Percentiles rank a stretch among this genome's conserved stretches.
These are phyloP conservation scores for Liparis tanakae DNA, from an alignment of 2,797 vertebrate genomes.

Conservation along the genomic window DNA sequence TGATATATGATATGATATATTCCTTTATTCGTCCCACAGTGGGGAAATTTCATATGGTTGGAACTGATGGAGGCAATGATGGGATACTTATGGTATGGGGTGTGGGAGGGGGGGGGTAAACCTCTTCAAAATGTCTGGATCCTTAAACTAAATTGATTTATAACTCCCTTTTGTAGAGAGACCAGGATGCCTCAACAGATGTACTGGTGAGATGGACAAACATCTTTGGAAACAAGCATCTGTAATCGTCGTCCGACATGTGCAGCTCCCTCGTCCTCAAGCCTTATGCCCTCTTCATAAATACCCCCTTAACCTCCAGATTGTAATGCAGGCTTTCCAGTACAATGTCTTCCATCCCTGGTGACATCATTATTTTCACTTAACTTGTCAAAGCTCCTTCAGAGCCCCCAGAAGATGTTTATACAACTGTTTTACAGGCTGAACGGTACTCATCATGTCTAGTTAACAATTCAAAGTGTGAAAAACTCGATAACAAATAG, in stretches of 20 bases:
- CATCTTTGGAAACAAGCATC: neutral
- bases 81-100: neutral
- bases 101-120: too few relatives aligned
- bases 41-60: too few relatives aligned
- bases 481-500: neutral
- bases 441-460: neutral
- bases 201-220: neutral
- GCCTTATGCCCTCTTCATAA: neutral
- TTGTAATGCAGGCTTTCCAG: neutral
- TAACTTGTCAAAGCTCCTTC: neutral
- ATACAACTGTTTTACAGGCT: neutral
- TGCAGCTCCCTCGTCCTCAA: neutral
- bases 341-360: neutral
- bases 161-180: neutral
- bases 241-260: neutral
- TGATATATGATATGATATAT: too few relatives aligned
- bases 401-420: neutral
- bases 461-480: neutral
- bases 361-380: neutral
- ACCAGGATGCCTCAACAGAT: too few relatives aligned
- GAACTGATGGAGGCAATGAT: neutral
- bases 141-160: neutral
- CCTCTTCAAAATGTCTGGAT: neutral
- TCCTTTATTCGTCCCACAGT: too few relatives aligned
- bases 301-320: neutral